phyloP scores from a whole-genome alignment of 2,888 invertebrate genomes.

The Rhogogaster chlorosoma region DNA sequence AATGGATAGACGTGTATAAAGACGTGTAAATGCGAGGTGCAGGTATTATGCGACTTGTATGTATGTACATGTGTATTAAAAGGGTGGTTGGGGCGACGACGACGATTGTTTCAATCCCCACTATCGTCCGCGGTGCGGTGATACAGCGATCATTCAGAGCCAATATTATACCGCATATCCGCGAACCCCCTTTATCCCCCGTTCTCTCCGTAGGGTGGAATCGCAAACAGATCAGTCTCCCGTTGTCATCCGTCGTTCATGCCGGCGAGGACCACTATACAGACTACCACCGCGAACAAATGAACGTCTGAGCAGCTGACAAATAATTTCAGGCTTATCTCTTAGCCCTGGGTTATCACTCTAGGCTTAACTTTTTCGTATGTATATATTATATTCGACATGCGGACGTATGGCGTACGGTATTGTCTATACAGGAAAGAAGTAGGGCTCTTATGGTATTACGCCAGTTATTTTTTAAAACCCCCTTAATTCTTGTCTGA shows the following conservation, averaged over 20 bases:
- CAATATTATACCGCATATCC: constrained; percentile 41
- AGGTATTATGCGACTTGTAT: not conserved
- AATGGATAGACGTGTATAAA: not conserved
- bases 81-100: not conserved
- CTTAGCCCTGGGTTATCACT: not conserved
- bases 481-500: too few relatives aligned
- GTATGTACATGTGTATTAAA: not conserved
- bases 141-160: constrained; percentile 44
- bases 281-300: constrained; percentile 67
- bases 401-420: too few relatives aligned
- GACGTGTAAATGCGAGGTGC: not conserved
- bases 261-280: constrained; percentile 58
- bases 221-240: constrained; percentile 74
- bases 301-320: constrained; percentile 74
- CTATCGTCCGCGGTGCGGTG: not conserved
- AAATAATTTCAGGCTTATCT: constrained; percentile 76
- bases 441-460: too few relatives aligned
- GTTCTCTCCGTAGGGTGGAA: constrained; percentile 59
- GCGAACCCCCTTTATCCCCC: not conserved
- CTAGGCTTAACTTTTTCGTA: not conserved
- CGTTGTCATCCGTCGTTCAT: constrained; percentile 77
- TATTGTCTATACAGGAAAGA: too few relatives aligned
- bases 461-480: too few relatives aligned
- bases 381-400: not conserved
- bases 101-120: constrained; percentile 45